phyloP scores from a whole-genome alignment of 2,797 vertebrate genomes.

The Neostethus bicornis region DNA sequence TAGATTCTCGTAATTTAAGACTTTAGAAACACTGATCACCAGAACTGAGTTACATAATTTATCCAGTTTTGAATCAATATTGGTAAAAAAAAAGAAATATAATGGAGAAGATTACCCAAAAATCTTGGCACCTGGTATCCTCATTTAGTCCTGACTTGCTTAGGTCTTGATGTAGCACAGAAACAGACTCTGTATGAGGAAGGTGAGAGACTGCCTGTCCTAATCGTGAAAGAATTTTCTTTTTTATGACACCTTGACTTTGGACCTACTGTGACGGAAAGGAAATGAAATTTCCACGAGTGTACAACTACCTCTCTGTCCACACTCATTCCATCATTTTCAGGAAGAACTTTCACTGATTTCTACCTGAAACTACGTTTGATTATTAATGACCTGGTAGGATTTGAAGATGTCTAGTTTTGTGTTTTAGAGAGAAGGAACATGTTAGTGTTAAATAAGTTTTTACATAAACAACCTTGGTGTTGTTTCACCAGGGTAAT shows the following conservation, averaged over 20 bases:
- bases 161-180: slow-evolving; percentile 9
- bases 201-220: slow-evolving; percentile 34
- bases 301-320: background rate
- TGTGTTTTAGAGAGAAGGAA: background rate
- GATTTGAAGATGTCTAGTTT: too few species aligned
- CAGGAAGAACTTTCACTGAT: background rate
- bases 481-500: background rate
- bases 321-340: background rate
- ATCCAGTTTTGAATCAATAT: too few species aligned
- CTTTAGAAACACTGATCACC: background rate
- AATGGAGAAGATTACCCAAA: slow-evolving; percentile 12
- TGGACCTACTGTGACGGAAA: slow-evolving; percentile 47
- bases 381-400: too few species aligned
- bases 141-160: slow-evolving; percentile 32
- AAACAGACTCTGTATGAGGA: slow-evolving; percentile 13
- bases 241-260: slow-evolving; percentile 80
- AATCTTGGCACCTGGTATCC: slow-evolving; percentile 11
- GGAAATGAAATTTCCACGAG: slow-evolving; percentile 18
- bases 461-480: slow-evolving; percentile 8
- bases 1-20: background rate
- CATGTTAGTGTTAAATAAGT: background rate
- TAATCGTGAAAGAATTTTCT: slow-evolving; percentile 39
- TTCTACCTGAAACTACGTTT: background rate
- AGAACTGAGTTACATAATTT: background rate
- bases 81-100: background rate